Evolutionary conservation across 2,797 vertebrate species (phyloP), one percentile per base, ranked within the genome.

Genomic region (Hippocampus kuda): DNA sequence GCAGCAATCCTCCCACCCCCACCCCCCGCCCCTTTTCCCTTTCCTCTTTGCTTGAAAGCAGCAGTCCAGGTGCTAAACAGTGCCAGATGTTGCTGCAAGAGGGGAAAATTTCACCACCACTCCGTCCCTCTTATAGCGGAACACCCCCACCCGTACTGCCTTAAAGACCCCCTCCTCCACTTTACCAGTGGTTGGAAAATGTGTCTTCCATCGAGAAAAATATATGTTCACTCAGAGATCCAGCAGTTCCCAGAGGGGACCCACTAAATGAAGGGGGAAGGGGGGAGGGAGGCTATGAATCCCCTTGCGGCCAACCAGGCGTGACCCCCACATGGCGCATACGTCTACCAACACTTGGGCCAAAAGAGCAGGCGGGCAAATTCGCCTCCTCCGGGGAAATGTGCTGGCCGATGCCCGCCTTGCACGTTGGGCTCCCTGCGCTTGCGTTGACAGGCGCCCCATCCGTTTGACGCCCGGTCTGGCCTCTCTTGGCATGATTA

Each of bases 161-260:
- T 66, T 20, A 13, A 61, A 67, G 42, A 66, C 67, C 64, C n/a
- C 68, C 49, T 66, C 70, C 70, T 67, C 59, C 67, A 65, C 67
- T 68, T 73, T 72, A 79, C 85, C 77, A 74, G 79, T 69, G 84
- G 82, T 84, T 81, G 86, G 87, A 90, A 91, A 90, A 88, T 87
- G 84, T 89, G 84, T 88, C 82, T 88, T 86, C 86, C 79, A 87
- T 85, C 79, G 84, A 84, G 79, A 82, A 82, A 84, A 81, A 83
- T 18, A 76, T 79, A 77, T 84, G 82, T 86, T 83, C 84, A 82
- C 79, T 70, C 79, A 77, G 74, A 70, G 82, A 41, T 83, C 76
- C 73, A 38, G 75, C 67, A 70, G 76, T 73, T 81, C 73, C 66
- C 75, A 70, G 68, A 77, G 71, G 74, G 74, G 76, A 70, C 73